phyloP scores from a whole-genome alignment of 2,113 vertebrate species.

The Protomyctophum bolini region DNA sequence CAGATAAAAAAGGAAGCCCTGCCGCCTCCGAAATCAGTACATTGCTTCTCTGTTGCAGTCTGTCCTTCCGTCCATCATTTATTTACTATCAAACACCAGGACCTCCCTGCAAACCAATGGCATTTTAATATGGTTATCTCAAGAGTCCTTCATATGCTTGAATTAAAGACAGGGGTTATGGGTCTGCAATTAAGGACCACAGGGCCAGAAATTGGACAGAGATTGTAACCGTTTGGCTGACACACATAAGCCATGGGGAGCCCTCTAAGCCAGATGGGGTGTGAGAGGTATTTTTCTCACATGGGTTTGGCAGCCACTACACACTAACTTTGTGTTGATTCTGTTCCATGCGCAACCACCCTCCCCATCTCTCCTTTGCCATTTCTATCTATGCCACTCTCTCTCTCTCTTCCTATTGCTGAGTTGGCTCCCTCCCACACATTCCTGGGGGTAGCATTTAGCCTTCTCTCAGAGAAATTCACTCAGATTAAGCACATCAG shows the following conservation, averaged over 20 bases:
- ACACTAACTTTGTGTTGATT: constrained; percentile 59
- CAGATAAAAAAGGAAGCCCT: constrained; percentile 17
- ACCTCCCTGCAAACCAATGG: constrained; percentile 56
- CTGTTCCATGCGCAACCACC: constrained; percentile 41
- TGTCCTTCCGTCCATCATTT: constrained; percentile 49
- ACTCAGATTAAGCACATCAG: constrained; percentile 69
- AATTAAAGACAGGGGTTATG: constrained; percentile 71
- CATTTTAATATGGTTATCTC: constrained; percentile 66
- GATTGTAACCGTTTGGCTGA: constrained; percentile 62
- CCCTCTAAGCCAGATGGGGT: constrained; percentile 50
- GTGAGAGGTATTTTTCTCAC: constrained; percentile 51
- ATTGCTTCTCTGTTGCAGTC: constrained; percentile 44
- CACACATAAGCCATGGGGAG: constrained; percentile 45
- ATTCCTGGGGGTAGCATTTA: constrained; percentile 40
- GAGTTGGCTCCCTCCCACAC: constrained; percentile 58
- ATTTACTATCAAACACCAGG: constrained; percentile 54
- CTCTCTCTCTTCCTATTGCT: constrained; percentile 38
- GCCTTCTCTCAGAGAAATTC: constrained; percentile 60
- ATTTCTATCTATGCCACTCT: constrained; percentile 17
- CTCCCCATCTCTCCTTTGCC: constrained; percentile 17
- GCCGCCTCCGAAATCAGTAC: constrained; percentile 34
- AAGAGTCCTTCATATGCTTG: constrained; percentile 70
- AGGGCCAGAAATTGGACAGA: constrained; percentile 61
- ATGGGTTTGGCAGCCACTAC: constrained; percentile 59
- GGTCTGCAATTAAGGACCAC: constrained; percentile 72